Percentiles rank a stretch among this genome's conserved stretches.
Evolutionary conservation across 2,888 invertebrate genomes (phyloP).

Genomic region (Hydrotaea diabolus): DNA sequence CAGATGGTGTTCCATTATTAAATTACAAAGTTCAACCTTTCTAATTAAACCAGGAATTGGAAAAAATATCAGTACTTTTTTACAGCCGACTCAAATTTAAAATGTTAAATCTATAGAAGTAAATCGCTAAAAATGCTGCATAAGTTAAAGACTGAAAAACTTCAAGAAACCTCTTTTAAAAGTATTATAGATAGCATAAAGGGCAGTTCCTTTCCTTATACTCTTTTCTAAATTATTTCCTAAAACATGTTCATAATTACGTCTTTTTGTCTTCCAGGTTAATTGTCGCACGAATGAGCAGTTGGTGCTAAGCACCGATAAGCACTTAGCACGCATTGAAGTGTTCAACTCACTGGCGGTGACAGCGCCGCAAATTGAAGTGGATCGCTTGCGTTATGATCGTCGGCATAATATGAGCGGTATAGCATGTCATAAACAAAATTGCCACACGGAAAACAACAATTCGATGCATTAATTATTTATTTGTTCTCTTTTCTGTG

Average conservation of each 20-base stretch:
- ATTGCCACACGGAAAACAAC: background rate
- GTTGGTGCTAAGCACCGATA: constrained; percentile 77
- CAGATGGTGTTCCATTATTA: too few relatives aligned
- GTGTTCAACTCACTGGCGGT: constrained; percentile 92
- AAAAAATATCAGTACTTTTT: too few relatives aligned
- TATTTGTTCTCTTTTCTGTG: background rate
- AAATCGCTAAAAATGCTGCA: too few relatives aligned
- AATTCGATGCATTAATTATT: background rate
- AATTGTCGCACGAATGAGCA: constrained; percentile 79
- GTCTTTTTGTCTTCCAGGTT: constrained; percentile 74
- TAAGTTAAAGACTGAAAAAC: too few relatives aligned
- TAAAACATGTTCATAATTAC: background rate
- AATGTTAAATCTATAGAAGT: too few relatives aligned
- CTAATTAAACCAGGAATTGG: too few relatives aligned
- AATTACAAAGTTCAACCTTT: too few relatives aligned
- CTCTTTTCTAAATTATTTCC: constrained; percentile 9
- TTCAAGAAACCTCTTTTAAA: too few relatives aligned
- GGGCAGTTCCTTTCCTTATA: too few relatives aligned
- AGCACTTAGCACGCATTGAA: constrained; percentile 82
- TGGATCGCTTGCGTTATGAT: constrained; percentile 82
- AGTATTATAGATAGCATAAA: too few relatives aligned
- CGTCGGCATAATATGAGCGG: constrained; percentile 79
- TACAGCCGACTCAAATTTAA: too few relatives aligned
- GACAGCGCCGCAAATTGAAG: constrained; percentile 88
- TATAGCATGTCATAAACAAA: constrained; percentile 67